Evolutionary conservation across 2,797 vertebrate species (phyloP).

Genomic region (Sebastes cheni): DNA sequence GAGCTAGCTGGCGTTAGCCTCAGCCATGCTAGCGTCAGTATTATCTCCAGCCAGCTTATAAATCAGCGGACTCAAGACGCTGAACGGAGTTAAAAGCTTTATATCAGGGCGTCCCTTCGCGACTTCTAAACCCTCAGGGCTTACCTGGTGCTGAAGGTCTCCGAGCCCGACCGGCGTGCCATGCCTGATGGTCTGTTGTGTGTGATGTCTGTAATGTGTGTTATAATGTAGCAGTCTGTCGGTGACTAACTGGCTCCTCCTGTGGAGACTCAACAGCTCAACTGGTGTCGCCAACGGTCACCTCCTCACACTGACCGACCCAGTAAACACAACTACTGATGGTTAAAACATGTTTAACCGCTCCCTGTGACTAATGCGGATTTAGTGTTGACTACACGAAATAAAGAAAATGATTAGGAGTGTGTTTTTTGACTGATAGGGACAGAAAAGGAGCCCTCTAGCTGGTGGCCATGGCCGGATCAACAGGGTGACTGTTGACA

Average conservation of each 20-base stretch:
- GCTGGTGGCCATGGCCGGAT: no score
- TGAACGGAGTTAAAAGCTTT: no score
- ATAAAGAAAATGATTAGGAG: no score
- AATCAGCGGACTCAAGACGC: not conserved
- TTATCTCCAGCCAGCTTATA: not conserved
- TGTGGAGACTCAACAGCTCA: not conserved
- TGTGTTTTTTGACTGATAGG: no score
- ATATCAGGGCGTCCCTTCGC: accelerated
- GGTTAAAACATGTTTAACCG: no score
- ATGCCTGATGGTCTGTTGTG: not conserved
- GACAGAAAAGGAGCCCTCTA: no score
- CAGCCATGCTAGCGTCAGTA: not conserved
- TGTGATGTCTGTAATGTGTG: no score
- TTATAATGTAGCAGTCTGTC: not conserved
- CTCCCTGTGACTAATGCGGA: accelerated
- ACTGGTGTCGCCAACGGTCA: not conserved
- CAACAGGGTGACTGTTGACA: no score
- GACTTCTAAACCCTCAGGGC: not conserved
- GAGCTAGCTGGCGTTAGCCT: not conserved
- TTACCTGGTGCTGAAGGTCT: constrained; percentile 30
- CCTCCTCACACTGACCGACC: not conserved
- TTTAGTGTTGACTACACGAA: no score
- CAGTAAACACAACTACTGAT: no score
- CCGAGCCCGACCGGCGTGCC: not conserved
- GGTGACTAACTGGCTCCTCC: constrained; percentile 41